Evolutionary conservation across 2,113 vertebrate species (phyloP).

Genomic region (Chloebia gouldiae): DNA sequence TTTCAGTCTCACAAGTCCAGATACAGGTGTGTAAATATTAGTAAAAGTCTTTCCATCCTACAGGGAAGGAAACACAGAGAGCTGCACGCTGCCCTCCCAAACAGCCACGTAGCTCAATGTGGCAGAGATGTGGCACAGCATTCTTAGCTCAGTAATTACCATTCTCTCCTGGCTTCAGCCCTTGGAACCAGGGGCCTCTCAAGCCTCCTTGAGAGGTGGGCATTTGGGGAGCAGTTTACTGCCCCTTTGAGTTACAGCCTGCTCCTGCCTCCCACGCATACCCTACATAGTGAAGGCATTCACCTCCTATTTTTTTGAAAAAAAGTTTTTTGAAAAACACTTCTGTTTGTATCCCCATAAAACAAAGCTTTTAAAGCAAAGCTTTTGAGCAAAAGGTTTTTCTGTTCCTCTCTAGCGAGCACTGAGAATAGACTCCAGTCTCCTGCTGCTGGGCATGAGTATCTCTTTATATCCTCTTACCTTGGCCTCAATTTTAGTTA

Average conservation of each 20-base stretch:
- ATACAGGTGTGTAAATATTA: neutral
- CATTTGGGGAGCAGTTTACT: neutral
- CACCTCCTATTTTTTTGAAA: neutral
- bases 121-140: too few species aligned
- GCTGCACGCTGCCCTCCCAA: neutral
- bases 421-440: neutral
- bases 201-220: neutral
- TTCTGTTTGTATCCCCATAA: neutral
- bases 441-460: neutral
- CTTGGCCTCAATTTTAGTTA: neutral
- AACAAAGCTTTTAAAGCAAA: neutral
- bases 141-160: neutral
- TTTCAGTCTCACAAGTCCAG: neutral
- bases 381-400: neutral
- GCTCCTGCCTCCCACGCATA: fast-evolving
- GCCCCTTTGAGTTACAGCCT: neutral
- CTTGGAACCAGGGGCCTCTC: neutral
- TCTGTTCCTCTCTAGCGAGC: neutral
- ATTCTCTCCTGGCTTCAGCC: neutral
- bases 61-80: neutral
- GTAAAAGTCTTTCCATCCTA: neutral
- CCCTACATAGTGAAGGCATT: neutral
- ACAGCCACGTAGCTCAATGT: fast-evolving
- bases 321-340: neutral
- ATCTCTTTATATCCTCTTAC: neutral